These are phyloP conservation scores for Lasioglossum morio DNA, from an alignment of 2,888 invertebrate species.

Conservation along the genomic window DNA sequence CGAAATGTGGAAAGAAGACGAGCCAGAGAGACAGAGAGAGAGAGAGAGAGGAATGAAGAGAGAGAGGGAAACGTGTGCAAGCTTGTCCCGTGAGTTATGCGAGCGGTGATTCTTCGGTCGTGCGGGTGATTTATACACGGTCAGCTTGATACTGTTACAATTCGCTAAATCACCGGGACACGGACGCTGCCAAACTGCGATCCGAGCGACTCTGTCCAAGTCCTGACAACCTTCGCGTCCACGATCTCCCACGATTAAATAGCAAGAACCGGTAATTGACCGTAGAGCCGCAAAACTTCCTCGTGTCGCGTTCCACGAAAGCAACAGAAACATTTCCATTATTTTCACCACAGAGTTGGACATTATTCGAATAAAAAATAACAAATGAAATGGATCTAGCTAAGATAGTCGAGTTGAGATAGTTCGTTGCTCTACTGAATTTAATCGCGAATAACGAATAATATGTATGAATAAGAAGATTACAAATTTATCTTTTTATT, in stretches of 20 bases:
- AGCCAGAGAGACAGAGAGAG: background rate
- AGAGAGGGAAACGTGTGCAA: slow-evolving; percentile 22
- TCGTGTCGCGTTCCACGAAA: background rate
- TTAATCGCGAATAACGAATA: background rate
- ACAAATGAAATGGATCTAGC: background rate
- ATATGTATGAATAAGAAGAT: background rate
- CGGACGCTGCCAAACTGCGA: slow-evolving; percentile 53
- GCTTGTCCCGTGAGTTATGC: slow-evolving; percentile 50
- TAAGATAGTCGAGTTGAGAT: background rate
- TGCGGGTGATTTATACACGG: slow-evolving; percentile 82
- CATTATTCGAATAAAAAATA: background rate
- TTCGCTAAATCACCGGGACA: slow-evolving; percentile 79
- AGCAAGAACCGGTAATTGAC: background rate
- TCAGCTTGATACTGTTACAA: slow-evolving; percentile 84
- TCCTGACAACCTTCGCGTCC: slow-evolving; percentile 11
- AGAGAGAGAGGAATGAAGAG: background rate
- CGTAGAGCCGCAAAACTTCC: background rate
- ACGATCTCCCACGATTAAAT: background rate
- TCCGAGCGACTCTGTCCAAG: slow-evolving; percentile 45
- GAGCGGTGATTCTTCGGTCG: slow-evolving; percentile 68
- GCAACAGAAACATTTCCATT: background rate
- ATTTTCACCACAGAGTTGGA: background rate
- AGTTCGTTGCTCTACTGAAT: background rate
- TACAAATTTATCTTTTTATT: too few species aligned
- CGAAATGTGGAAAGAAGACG: slow-evolving; percentile 8